Base-by-base conservation (phyloP, 1,140 invertebrate species). In the Bicyclus anynana region DNA sequence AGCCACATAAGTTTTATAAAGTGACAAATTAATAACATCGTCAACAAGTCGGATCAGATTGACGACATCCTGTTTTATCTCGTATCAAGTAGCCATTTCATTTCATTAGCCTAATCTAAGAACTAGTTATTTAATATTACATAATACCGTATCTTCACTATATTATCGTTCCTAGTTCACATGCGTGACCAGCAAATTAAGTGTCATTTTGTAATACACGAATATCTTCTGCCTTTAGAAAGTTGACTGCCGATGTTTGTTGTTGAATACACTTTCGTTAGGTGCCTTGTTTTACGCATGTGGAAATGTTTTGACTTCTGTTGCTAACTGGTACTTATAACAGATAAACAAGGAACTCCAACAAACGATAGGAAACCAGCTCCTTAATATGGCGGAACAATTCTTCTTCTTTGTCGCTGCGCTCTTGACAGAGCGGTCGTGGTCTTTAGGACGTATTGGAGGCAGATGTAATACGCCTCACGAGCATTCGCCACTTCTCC, bases 61-160 rank as follows among this genome's bases (percentile, higher is more conserved):
- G 46, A 29, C 35, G 7, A 42, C 53, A 56, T 56, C 53, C 53
- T 49, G 53, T 35, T 16, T 49, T 56, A 46, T 23, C 12, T 14
- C 29, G 26, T 47, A 21, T 14, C 18, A 47, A 47, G 44, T 42
- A 57, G 46, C 54, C 17, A 53, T 53, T 51, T 16, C 50, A 53
- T 51, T 51, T 26, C 37, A 42, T 53, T 53, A 42, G 40, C 7
- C 17, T 44, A 44, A 40, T 53, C 50, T 42, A 14, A 16, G 9
- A 53, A 40, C 35, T 26, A 13, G 50, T 42, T 40, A 53, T 52
- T 13, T 48, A 48, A 48, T 48, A 18, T 53, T 53, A 23, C 50
- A 21, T 53, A 53, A 53, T 17, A 18, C 40, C 21, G 23, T 53
- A 42, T 42, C 37, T 37, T 20, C 9, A n/a, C 10, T 12, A 33